A percentile compares a stretch with the other conserved stretches of the same genome.
Evolutionary conservation across 2,113 vertebrate species (phyloP).

Genomic region (Plotosus lineatus): DNA sequence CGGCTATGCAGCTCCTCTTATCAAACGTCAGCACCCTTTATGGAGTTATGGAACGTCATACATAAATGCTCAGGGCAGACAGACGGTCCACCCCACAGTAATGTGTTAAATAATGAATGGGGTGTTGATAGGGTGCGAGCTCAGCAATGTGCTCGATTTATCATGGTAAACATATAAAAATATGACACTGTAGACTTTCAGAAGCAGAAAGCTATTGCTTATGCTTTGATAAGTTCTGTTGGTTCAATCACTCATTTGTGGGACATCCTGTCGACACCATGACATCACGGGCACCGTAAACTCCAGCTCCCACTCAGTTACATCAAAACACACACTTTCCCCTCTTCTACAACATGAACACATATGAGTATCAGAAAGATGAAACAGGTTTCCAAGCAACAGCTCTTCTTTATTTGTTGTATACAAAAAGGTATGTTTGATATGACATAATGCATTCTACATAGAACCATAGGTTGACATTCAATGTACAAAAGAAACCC

Average conservation of each 20-base stretch:
- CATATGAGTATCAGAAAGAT: not conserved
- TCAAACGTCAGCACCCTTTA: too few species aligned
- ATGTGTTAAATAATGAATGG: not conserved
- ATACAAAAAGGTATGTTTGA: conserved; percentile 82
- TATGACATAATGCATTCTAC: conserved; percentile 84
- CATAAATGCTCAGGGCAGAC: not conserved
- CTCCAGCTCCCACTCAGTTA: not conserved
- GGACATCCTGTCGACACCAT: not conserved
- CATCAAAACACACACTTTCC: not conserved
- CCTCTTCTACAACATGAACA: not conserved
- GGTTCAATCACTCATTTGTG: conserved; percentile 21
- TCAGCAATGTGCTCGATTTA: not conserved
- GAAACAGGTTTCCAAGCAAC: conserved; percentile 19
- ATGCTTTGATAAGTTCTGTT: conserved; percentile 6
- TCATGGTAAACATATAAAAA: conserved; percentile 10
- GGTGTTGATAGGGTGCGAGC: not conserved
- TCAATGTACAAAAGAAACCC: conserved; percentile 76
- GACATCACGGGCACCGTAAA: conserved; percentile 7
- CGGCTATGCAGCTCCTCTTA: too few species aligned
- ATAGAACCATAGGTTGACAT: conserved; percentile 80
- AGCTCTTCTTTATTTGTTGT: conserved; percentile 77
- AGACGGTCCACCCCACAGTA: not conserved
- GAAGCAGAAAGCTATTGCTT: not conserved
- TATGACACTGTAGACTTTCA: not conserved
- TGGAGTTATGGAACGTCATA: not conserved